These are phyloP conservation scores for Rachycentron canadum DNA, from an alignment of 2,797 vertebrate species.

Conservation along the genomic window DNA sequence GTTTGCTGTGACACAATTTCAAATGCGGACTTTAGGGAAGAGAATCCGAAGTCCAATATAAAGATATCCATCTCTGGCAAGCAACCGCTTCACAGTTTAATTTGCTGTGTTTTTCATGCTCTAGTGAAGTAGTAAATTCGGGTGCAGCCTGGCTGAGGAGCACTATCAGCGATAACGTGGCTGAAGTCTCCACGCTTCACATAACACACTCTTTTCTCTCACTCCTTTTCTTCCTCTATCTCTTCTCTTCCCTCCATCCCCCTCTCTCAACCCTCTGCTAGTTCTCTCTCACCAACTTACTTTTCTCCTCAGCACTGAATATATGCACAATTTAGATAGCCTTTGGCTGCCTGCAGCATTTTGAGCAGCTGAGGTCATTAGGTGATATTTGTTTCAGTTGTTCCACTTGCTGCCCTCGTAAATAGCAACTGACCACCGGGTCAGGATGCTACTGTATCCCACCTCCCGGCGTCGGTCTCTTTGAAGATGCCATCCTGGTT, in stretches of 20 bases:
- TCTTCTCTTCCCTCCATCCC: conserved; percentile 66
- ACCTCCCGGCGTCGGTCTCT: conserved; percentile 99
- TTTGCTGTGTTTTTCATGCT: conserved; percentile 96
- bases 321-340: conserved; percentile 61
- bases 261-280: conserved; percentile 51
- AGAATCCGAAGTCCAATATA: conserved; percentile 92
- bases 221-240: conserved; percentile 73
- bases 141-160: conserved; percentile 89
- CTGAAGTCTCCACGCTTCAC: conserved; percentile 92
- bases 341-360: conserved; percentile 51
- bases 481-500: conserved; percentile 99
- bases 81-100: conserved; percentile 94
- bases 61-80: conserved; percentile 95
- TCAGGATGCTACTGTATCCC: conserved; percentile 47
- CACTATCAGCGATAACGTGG: conserved; percentile 94
- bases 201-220: conserved; percentile 80
- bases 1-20: conserved; percentile 84
- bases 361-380: conserved; percentile 56
- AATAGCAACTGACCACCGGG: conserved; percentile 44
- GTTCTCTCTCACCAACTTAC: conserved; percentile 54
- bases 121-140: conserved; percentile 97
- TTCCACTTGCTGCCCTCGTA: conserved; percentile 34
- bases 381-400: conserved; percentile 60
- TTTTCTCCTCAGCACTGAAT: conserved; percentile 62
- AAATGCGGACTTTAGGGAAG: conserved; percentile 81